Evolutionary conservation across 2,113 vertebrate genomes (phyloP).

Genomic region (Daboia siamensis): DNA sequence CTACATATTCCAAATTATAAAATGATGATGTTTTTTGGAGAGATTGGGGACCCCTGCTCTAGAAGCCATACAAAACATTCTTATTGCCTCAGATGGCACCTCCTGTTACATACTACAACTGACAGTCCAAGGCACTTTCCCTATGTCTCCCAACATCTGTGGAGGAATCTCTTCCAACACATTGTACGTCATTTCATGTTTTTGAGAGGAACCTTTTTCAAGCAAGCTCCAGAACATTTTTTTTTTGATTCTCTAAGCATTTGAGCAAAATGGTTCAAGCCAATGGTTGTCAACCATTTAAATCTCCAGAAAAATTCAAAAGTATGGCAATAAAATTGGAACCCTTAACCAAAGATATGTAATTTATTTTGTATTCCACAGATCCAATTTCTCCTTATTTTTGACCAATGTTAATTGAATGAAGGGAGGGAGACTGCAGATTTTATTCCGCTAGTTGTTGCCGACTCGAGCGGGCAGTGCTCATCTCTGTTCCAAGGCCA

Average conservation of each 20-base stretch:
- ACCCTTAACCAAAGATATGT: conserved; percentile 65
- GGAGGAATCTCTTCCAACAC: neutral
- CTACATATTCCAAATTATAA: neutral
- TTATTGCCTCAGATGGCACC: neutral
- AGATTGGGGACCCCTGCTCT: neutral
- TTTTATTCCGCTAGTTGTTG: neutral
- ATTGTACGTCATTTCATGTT: neutral
- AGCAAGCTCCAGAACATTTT: too few species aligned
- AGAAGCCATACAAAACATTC: neutral
- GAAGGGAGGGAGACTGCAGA: conserved; percentile 20
- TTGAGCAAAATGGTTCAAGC: neutral
- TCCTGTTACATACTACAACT: neutral
- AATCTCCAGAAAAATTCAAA: conserved; percentile 46
- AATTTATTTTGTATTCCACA: conserved; percentile 52
- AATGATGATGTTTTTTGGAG: neutral
- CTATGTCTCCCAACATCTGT: neutral
- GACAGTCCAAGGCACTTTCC: neutral
- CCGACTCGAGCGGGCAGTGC: neutral
- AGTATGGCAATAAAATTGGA: conserved; percentile 44
- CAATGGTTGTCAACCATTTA: neutral
- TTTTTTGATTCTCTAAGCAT: neutral
- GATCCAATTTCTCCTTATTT: conserved; percentile 61
- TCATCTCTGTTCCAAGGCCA: neutral
- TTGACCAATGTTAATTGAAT: conserved; percentile 57
- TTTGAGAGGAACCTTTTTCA: neutral